Evolutionary conservation across 2,113 vertebrate species (phyloP).

Genomic region (Pungitius pungitius): DNA sequence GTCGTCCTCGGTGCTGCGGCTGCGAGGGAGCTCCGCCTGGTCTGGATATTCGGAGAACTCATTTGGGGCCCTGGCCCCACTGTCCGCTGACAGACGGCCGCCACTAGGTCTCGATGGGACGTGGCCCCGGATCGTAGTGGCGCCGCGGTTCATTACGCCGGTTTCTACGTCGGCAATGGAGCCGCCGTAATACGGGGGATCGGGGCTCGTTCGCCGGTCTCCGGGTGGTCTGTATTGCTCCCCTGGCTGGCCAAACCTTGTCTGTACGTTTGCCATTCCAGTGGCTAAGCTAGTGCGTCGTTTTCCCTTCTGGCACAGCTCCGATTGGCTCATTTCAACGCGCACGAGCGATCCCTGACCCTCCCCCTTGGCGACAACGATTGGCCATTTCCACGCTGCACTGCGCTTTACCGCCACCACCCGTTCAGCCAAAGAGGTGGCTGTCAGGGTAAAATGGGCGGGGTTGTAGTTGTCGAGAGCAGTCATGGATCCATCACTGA

Average conservation of each 20-base stretch:
- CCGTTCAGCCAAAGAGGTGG: slow-evolving; percentile 86
- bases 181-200: slow-evolving; percentile 79
- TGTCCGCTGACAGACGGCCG: slow-evolving; percentile 76
- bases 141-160: slow-evolving; percentile 76
- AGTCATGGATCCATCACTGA: slow-evolving; percentile 92
- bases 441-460: slow-evolving; percentile 86
- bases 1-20: slow-evolving; percentile 81
- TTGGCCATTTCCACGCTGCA: slow-evolving; percentile 79
- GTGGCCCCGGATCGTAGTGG: slow-evolving; percentile 79
- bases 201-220: slow-evolving; percentile 81
- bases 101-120: slow-evolving; percentile 77
- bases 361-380: slow-evolving; percentile 86
- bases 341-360: slow-evolving; percentile 90
- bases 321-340: slow-evolving; percentile 89
- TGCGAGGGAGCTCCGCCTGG: slow-evolving; percentile 83
- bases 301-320: slow-evolving; percentile 90
- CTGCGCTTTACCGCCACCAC: slow-evolving; percentile 80
- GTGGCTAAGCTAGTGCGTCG: slow-evolving; percentile 86
- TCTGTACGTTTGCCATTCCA: slow-evolving; percentile 82
- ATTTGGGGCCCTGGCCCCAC: slow-evolving; percentile 81
- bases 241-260: slow-evolving; percentile 84
- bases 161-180: slow-evolving; percentile 84
- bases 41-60: slow-evolving; percentile 90
- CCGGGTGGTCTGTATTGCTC: slow-evolving; percentile 84
- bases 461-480: slow-evolving; percentile 92